Evolutionary conservation across 2,888 invertebrate species (phyloP), one percentile per base, ranked within the genome.

Genomic region (Protonemura montana): DNA sequence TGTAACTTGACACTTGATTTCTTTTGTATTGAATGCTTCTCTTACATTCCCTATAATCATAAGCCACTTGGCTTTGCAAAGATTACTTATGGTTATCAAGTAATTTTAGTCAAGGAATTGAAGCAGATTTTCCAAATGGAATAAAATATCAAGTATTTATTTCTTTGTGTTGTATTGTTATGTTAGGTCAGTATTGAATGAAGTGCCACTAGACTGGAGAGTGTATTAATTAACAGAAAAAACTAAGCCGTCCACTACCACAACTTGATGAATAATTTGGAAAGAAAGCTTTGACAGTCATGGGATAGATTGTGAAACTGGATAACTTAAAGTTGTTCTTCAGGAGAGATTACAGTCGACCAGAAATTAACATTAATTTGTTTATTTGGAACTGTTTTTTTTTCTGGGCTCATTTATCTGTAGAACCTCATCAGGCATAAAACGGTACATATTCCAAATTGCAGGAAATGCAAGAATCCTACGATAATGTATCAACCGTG

Each of bases 181-280:
- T 13, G 35, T 59, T 59, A 21, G 59, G 59, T 59, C 59, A 59
- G 59, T 81, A 30, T 81, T 30, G 30, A 30, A 83, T 30, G 76
- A 76, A 84, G 59, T 76, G 84, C 26, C 42, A 76, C 76, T 84
- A 84, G 84, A 76, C 27, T 84, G 84, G 76, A 84, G 27, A 10
- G 27, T 76, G 84, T 84, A 27, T 26, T 59, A 84, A 29, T n/a
- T 84, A 76, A 28, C 30, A 76, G 27, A 59, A 21, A 59, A 59
- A 76, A 76, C 84, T 28, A 84, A 82, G 59, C 84, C 84, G 84
- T 84, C 84, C 84, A 84, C 84, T 5, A 84, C 76, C 84, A 28
- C 84, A 76, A 84, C 76, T 84, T 59, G 42, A 42, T 84, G 59
- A 76, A 76, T 27, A 42, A 28, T 28, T 81, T 76, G 59, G 84